Conservation (phyloP, 2,797 vertebrate species). For the Trichosurus vulpecula region DNA sequence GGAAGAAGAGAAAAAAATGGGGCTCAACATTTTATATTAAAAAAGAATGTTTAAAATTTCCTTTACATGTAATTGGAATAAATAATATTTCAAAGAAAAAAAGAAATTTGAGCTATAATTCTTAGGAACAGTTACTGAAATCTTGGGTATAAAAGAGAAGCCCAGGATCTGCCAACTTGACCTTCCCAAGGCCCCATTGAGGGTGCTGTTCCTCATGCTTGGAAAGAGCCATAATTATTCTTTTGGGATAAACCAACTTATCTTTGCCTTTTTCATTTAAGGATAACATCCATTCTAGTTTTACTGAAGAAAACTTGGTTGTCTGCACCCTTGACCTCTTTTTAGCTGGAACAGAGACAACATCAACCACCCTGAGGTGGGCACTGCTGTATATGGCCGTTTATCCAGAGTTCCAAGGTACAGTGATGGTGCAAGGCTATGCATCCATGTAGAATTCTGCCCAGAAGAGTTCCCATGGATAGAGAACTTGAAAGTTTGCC, state of each 20-base stretch:
- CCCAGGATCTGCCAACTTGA: not conserved
- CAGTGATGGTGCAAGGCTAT: accelerated
- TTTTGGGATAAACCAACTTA: accelerated
- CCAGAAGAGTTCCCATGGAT: not conserved
- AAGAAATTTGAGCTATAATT: not conserved
- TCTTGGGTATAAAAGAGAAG: not conserved
- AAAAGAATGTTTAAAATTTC: no score
- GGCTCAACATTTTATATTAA: no score
- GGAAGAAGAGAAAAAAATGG: no score
- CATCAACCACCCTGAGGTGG: conserved; percentile 90
- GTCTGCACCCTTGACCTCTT: conserved; percentile 88
- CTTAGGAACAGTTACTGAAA: not conserved
- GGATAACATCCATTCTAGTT: conserved; percentile 72
- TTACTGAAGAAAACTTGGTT: conserved; percentile 86
- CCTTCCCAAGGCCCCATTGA: not conserved
- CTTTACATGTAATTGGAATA: no score
- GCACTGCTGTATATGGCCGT: conserved; percentile 88
- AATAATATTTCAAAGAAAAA: no score
- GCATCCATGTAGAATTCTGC: accelerated
- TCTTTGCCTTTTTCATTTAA: conserved; percentile 19
- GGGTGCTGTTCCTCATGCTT: not conserved
- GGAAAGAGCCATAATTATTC: not conserved
- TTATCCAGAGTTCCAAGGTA: conserved; percentile 91
- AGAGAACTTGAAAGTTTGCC: not conserved
- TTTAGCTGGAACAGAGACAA: conserved; percentile 91